Base-by-base conservation (phyloP, 2,888 invertebrate species). In the Cheilosia urbana region DNA sequence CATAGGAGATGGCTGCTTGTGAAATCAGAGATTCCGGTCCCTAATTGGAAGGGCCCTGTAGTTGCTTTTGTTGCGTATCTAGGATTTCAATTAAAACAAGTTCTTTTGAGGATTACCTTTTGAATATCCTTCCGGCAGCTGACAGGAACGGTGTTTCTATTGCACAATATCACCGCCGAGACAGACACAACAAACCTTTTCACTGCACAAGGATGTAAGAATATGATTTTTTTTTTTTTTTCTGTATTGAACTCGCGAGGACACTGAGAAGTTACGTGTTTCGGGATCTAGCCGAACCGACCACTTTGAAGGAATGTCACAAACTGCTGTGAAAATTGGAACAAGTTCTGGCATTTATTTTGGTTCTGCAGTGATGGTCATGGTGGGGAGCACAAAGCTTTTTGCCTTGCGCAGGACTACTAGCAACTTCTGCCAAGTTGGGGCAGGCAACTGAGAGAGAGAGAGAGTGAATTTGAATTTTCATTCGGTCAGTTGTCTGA, bases 261-360 rank as follows among this genome's bases (percentile, higher is more conserved):
- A 84, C 24, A 66, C 53, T 69, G 34, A 62, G 30, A 30, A 37
- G 65, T 37, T 37, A 51, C 55, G 49, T 63, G 37, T n/a, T 62
- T 58, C 62, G 55, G 49, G 40, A 9, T 69, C 11, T 51, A 77
- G 51, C 58, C 72, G 76, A 81, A 85, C 85, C 85, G 81, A 81
- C 30, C 66, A 72, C 76, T 81, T 57, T 62, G 68, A 81, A 69
- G 51, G 53, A 58, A 57, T 72, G 81, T 81, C 81, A 77, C 85
- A 68, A 85, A 85, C 85, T 85, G 81, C 68, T 72, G 66, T 21
- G 68, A 63, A 62, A 77, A 72, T 45, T 72, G 62, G 76, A 81
- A 42, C 72, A 72, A 77, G 66, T 81, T 81, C 66, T 85, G 66
- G 40, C 76, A 85, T 81, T 85, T 85, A 81, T 85, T 81, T 77